Evolutionary conservation across 1,140 invertebrate species (phyloP), one percentile per base, ranked within the genome.

Genomic region (Drosophila pandora): DNA sequence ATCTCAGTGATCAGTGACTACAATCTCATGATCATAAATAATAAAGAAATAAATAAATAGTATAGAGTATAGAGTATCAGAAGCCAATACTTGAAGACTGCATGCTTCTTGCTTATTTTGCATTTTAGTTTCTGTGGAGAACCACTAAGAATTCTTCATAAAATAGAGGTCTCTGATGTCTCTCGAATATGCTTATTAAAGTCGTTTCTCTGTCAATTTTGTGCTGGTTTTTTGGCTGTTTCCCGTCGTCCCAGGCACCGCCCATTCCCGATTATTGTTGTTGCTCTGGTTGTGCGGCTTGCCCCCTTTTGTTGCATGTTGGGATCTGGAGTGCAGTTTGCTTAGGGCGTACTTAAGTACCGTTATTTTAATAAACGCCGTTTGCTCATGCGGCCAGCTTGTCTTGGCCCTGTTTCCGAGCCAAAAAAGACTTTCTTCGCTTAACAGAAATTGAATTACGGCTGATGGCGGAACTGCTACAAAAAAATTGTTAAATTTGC

Each of bases 351-450:
- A 85, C 83, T 85, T 78, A 88, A 85, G 83, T 76, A 79, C 82
- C 83, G 82, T 85, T 85, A 85, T 88, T 85, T 85, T 85, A 85
- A 85, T 85, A 85, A 85, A 85, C 83, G 82, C 79, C 83, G 75
- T 68, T 81, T 75, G 70, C 57, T 52, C 82, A 85, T 81, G 25
- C 25, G 25, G 82, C 78, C 82, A 76, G 43, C 52, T 28, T 39
- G 6, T 30, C 30, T 22, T 52, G 28, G 55, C 47, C 32, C 47
- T 48, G 48, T 74, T 71, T n/a, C 23, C 58, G 17, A 34, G 53
- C 32, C 28, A 62, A 41, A 45, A 64, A 63, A 65, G 64, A 81
- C 78, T 85, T 85, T 85, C 82, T 85, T 85, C 56, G 7, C 64
- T 60, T 59, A 45, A 67, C 64, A 57, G 41, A 70, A 55, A 60